Conservation (phyloP, 2,797 vertebrate species). For the Dendrocincla tyrannina region DNA sequence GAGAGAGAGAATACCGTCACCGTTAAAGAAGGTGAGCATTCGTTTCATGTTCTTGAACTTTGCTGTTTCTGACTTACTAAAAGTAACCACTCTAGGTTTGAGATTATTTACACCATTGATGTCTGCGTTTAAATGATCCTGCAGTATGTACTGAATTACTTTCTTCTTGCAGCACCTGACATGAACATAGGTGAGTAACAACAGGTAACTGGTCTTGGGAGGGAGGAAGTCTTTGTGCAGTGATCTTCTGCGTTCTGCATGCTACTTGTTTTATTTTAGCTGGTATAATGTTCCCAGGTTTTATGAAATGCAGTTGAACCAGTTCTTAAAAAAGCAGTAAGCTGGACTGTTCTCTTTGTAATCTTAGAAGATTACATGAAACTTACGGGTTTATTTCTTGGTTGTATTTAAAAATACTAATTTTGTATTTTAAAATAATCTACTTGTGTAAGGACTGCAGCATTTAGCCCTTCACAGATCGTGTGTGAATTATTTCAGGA, state of each 20-base stretch:
- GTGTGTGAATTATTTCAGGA: not conserved
- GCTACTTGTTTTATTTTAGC: not conserved
- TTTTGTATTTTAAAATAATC: not conserved
- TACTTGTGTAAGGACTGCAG: not conserved
- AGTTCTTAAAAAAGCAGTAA: slow-evolving; percentile 14
- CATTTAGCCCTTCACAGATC: not conserved
- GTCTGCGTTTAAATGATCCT: slow-evolving; percentile 49
- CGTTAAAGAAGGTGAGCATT: slow-evolving; percentile 88
- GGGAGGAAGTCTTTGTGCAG: not conserved
- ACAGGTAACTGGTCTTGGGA: slow-evolving; percentile 59
- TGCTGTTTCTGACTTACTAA: not conserved
- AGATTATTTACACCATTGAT: slow-evolving; percentile 54
- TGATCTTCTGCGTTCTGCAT: not conserved
- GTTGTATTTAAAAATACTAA: not conserved
- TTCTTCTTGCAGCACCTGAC: slow-evolving; percentile 64
- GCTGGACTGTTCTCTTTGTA: not conserved
- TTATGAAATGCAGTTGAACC: not conserved
- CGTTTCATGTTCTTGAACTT: not conserved
- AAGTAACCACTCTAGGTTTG: slow-evolving; percentile 35
- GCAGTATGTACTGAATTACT: slow-evolving; percentile 58
- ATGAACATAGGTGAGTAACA: slow-evolving; percentile 65
- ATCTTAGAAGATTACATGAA: not conserved
- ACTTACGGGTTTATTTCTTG: not conserved
- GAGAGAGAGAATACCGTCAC: slow-evolving; percentile 95
- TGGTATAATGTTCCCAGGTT: slow-evolving; percentile 6